Evolutionary conservation across 2,797 vertebrate genomes (phyloP).

Genomic region (Pyrocephalus nanus): DNA sequence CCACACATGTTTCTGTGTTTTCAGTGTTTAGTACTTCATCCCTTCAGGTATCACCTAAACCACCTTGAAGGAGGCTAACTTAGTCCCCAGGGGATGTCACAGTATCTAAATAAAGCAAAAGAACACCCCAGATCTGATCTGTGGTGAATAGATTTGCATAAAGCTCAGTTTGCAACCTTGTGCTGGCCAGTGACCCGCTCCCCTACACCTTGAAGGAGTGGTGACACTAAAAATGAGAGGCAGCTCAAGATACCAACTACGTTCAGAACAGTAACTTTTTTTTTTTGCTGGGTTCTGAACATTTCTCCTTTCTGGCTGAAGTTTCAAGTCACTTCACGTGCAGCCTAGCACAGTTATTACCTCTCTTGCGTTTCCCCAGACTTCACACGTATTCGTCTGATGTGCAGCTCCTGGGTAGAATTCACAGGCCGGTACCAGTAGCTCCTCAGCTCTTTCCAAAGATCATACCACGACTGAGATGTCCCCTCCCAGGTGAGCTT

Average conservation of each 20-base stretch:
- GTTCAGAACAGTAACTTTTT: rapidly evolving
- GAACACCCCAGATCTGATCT: neutral
- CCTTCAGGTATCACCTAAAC: neutral
- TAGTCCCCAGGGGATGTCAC: neutral
- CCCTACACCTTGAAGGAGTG: rapidly evolving
- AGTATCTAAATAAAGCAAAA: neutral
- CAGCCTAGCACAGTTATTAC: slow-evolving; percentile 66
- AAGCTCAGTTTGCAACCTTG: neutral
- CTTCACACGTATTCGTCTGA: slow-evolving; percentile 91
- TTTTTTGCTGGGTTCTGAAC: neutral
- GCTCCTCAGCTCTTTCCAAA: slow-evolving; percentile 83
- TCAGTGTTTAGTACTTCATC: neutral
- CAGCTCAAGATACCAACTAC: neutral
- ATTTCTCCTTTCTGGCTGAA: neutral
- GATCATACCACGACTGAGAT: slow-evolving; percentile 77
- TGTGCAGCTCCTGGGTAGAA: slow-evolving; percentile 75
- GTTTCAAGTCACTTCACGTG: rapidly evolving
- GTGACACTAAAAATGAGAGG: neutral
- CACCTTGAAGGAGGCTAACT: neutral
- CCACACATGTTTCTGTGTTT: neutral
- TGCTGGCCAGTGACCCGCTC: neutral
- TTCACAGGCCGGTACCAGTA: slow-evolving; percentile 63
- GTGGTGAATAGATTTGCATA: neutral
- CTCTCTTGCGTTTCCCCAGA: slow-evolving; percentile 92
- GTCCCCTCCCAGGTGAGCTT: slow-evolving; percentile 87